Conservation (phyloP, 2,113 vertebrate species). For the Ochotona princeps region DNA sequence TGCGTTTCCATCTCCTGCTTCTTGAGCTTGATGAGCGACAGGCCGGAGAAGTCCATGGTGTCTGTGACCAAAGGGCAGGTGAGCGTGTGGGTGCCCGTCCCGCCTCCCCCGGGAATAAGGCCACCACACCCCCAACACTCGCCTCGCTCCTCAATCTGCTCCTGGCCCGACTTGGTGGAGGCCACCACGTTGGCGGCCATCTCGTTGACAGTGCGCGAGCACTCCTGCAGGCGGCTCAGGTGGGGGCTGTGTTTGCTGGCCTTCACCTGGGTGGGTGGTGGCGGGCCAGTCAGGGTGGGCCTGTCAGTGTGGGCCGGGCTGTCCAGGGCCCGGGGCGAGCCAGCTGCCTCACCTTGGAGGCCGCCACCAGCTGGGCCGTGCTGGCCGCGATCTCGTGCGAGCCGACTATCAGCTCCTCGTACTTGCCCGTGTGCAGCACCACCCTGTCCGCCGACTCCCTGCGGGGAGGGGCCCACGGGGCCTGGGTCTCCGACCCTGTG, state of each 20-base stretch:
- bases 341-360: conserved; percentile 92
- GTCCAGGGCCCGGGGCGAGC: rapidly evolving
- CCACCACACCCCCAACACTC: background rate
- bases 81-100: rapidly evolving
- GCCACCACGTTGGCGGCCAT: conserved; percentile 96
- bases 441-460: conserved; percentile 97
- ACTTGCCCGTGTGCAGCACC: conserved; percentile 95
- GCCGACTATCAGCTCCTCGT: conserved; percentile 96
- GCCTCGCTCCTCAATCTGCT: conserved; percentile 95
- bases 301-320: background rate
- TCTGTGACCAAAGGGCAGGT: conserved; percentile 83
- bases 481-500: background rate
- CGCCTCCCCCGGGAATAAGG: background rate
- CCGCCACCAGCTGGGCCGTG: conserved; percentile 97
- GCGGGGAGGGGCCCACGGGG: rapidly evolving
- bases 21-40: conserved; percentile 97
- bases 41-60: conserved; percentile 97
- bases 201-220: conserved; percentile 94
- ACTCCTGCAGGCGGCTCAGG: conserved; percentile 93
- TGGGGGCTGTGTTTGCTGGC: conserved; percentile 92
- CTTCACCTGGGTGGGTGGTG: conserved; percentile 90
- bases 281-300: background rate
- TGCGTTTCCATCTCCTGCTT: conserved; percentile 98
- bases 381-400: conserved; percentile 98
- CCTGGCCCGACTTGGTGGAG: conserved; percentile 94